phyloP scores from a whole-genome alignment of 2,797 vertebrate species.

The Orestias chungarensis region DNA sequence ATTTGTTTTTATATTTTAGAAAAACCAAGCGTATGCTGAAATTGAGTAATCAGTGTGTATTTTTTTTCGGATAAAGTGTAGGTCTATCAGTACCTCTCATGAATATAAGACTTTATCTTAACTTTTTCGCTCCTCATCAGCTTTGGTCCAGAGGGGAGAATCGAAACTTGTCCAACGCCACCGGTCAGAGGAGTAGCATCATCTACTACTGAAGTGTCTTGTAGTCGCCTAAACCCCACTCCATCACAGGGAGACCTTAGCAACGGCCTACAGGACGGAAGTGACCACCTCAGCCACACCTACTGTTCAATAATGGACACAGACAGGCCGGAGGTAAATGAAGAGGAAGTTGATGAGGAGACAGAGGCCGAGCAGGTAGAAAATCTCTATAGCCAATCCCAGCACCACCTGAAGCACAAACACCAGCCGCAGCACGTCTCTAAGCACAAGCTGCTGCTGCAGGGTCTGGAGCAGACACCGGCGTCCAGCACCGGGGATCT shows the following conservation, averaged over 20 bases:
- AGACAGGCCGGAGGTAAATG: slow-evolving; percentile 85
- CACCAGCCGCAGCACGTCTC: slow-evolving; percentile 71
- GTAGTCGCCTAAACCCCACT: slow-evolving; percentile 85
- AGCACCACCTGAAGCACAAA: slow-evolving; percentile 56
- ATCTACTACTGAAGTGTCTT: slow-evolving; percentile 85
- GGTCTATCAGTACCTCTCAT: slow-evolving; percentile 17
- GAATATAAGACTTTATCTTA: slow-evolving; percentile 31
- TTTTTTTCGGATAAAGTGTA: background rate
- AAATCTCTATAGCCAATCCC: slow-evolving; percentile 73
- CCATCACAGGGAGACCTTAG: slow-evolving; percentile 84
- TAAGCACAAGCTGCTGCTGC: slow-evolving; percentile 81
- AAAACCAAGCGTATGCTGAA: background rate
- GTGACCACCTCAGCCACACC: slow-evolving; percentile 84
- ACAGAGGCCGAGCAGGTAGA: slow-evolving; percentile 78
- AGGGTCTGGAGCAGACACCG: slow-evolving; percentile 90
- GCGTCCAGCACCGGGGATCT: slow-evolving; percentile 92
- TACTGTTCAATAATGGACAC: slow-evolving; percentile 90
- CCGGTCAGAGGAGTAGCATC: slow-evolving; percentile 88
- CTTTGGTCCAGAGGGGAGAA: slow-evolving; percentile 83
- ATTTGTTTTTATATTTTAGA: background rate
- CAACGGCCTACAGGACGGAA: slow-evolving; percentile 83
- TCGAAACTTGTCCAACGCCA: slow-evolving; percentile 81
- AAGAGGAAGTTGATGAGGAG: slow-evolving; percentile 58
- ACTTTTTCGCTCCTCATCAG: slow-evolving; percentile 63
- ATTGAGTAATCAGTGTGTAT: background rate